A percentile compares a stretch with the other conserved stretches of the same genome.
Evolutionary conservation across 37 sponge, comb jelly and placozoan genomes (phyloP).

Genomic region (Theonella swinhoei): DNA sequence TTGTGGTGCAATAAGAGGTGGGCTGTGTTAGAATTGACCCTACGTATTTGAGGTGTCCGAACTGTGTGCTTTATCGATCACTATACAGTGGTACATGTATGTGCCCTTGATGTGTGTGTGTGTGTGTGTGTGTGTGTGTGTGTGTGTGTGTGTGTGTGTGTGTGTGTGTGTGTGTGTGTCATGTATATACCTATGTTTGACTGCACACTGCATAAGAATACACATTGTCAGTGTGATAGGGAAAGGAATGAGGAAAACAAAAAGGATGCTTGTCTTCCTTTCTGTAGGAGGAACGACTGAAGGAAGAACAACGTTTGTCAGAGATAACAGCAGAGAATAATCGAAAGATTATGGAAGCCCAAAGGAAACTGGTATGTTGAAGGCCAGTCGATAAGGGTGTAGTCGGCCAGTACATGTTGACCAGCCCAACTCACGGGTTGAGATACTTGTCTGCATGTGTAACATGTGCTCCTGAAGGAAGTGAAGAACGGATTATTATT

Average conservation of each 20-base stretch:
- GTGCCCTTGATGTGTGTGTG: not conserved
- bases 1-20: too few relatives aligned
- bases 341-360: constrained; percentile 71
- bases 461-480: too few relatives aligned
- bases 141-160: constrained; percentile 31
- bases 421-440: too few relatives aligned
- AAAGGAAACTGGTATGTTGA: constrained; percentile 64
- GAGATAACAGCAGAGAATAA: constrained; percentile 78
- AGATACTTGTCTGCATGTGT: too few relatives aligned
- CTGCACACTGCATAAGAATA: not conserved
- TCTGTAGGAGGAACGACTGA: constrained; percentile 55
- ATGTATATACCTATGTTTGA: not conserved
- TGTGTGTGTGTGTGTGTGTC: constrained; percentile 7
- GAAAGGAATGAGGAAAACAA: not conserved
- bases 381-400: too few relatives aligned
- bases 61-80: too few relatives aligned
- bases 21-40: too few relatives aligned
- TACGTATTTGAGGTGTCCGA: too few relatives aligned
- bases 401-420: too few relatives aligned
- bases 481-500: too few relatives aligned
- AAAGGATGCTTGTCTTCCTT: not conserved
- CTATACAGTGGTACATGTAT: not conserved
- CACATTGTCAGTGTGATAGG: not conserved
- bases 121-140: constrained; percentile 7
- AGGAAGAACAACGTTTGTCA: constrained; percentile 51